A percentile compares a stretch with the other conserved stretches of the same genome.
Conservation (phyloP, 2,113 vertebrate species). For the Rhinichthys klamathensis region DNA sequence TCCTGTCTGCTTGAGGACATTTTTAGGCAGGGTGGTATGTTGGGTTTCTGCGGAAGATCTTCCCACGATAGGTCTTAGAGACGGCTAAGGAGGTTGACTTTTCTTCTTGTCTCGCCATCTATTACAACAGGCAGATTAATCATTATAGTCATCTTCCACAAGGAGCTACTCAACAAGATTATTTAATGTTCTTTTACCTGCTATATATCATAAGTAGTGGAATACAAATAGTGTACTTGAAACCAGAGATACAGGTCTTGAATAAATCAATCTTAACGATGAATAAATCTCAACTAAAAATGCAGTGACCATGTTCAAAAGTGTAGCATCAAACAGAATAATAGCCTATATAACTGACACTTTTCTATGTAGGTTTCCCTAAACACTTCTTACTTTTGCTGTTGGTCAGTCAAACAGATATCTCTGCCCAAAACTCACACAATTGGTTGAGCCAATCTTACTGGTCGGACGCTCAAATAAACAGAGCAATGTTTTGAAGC, state of each 20-base stretch:
- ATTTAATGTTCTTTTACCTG: slow-evolving; percentile 10
- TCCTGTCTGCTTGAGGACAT: slow-evolving; percentile 71
- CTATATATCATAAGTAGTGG: not conserved
- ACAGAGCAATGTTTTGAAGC: not conserved
- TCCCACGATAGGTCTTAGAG: slow-evolving; percentile 41
- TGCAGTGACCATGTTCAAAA: not conserved
- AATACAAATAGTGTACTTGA: slow-evolving; percentile 14
- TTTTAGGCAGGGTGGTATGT: slow-evolving; percentile 74
- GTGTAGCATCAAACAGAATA: not conserved
- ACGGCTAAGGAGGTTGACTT: slow-evolving; percentile 5
- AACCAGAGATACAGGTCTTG: not conserved
- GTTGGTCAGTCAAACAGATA: not conserved
- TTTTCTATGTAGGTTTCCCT: not conserved
- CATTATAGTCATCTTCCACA: not conserved
- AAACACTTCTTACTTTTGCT: not conserved
- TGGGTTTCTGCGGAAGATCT: slow-evolving; percentile 42
- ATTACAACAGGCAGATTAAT: not conserved
- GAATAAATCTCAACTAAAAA: not conserved
- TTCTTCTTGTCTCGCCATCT: slow-evolving; percentile 19
- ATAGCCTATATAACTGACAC: not conserved
- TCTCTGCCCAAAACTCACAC: not conserved
- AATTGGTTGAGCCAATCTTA: not conserved
- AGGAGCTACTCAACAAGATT: not conserved
- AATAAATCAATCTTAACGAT: not conserved
- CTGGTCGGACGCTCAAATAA: not conserved